A percentile compares a stretch with the other conserved stretches of the same genome.
Conservation (phyloP, 2,888 invertebrate genomes). For the Cosmopolites sordidus region DNA sequence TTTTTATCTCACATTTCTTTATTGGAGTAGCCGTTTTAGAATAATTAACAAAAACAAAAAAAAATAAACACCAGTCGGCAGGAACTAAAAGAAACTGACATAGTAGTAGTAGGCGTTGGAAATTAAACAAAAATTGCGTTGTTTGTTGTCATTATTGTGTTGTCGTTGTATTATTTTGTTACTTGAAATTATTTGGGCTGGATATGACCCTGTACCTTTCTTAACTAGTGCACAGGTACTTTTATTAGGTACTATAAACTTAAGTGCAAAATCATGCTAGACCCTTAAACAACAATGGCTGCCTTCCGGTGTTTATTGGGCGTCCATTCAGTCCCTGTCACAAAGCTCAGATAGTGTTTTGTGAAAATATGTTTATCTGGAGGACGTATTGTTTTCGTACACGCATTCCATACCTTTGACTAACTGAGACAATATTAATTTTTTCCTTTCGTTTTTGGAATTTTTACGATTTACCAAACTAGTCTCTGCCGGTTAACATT, state of each 20-base stretch:
- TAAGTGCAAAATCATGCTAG: slow-evolving; percentile 49
- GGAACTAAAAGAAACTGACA: too few relatives aligned
- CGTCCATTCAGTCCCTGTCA: slow-evolving; percentile 22
- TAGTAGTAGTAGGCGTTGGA: too few relatives aligned
- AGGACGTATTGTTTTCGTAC: too few relatives aligned
- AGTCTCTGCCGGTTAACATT: too few relatives aligned
- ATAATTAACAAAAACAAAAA: too few relatives aligned
- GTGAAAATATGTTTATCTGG: slow-evolving; percentile 22
- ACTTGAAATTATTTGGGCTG: too few relatives aligned
- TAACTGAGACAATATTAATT: neutral
- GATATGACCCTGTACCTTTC: slow-evolving; percentile 3
- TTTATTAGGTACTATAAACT: slow-evolving; percentile 37
- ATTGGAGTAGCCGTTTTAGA: too few relatives aligned
- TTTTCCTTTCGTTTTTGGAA: neutral
- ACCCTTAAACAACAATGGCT: slow-evolving; percentile 26
- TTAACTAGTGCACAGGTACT: slow-evolving; percentile 17
- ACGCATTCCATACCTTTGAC: neutral
- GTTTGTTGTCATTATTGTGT: too few relatives aligned
- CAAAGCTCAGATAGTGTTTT: slow-evolving; percentile 14
- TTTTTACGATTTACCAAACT: neutral
- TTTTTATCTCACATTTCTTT: too few relatives aligned
- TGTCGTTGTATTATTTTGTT: too few relatives aligned
- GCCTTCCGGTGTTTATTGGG: slow-evolving; percentile 24
- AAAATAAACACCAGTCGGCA: too few relatives aligned
- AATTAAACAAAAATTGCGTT: too few relatives aligned